These are phyloP conservation scores for Rhagophthalmus giganteus DNA, from an alignment of 2,888 invertebrate genomes.

Conservation along the genomic window DNA sequence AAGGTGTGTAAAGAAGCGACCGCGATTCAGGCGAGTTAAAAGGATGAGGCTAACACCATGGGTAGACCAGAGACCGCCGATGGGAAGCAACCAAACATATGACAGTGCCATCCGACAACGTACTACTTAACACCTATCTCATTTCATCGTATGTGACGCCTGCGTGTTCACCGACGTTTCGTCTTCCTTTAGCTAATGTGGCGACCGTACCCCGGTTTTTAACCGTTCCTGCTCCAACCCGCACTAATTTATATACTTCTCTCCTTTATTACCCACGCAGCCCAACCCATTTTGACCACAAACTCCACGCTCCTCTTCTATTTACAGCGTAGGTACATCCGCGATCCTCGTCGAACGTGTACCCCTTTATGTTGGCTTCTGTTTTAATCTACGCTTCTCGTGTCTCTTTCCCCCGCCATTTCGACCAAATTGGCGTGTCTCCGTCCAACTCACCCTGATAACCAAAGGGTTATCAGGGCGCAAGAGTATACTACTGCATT, in stretches of 20 bases:
- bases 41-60: constrained; percentile 43
- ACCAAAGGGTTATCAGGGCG: constrained; percentile 58
- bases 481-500: constrained; percentile 51
- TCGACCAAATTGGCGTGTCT: constrained; percentile 30
- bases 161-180: constrained; percentile 53
- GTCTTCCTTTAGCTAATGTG: constrained; percentile 58
- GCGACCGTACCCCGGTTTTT: constrained; percentile 61
- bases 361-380: constrained; percentile 55
- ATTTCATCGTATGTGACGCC: constrained; percentile 52
- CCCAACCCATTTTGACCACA: constrained; percentile 72
- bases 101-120: constrained; percentile 40
- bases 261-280: constrained; percentile 69
- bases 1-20: constrained; percentile 32
- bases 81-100: constrained; percentile 50
- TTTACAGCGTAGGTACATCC: constrained; percentile 56
- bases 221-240: constrained; percentile 49
- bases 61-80: constrained; percentile 46
- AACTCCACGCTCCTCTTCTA: constrained; percentile 65
- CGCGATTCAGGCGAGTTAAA: constrained; percentile 42
- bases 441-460: constrained; percentile 49
- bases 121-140: constrained; percentile 39
- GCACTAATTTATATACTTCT: constrained; percentile 67
- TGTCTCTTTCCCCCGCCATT: constrained; percentile 44
- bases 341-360: constrained; percentile 49
- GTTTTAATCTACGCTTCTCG: constrained; percentile 54